phyloP scores from a whole-genome alignment of 2,113 vertebrate genomes.

The Perca flavescens region DNA sequence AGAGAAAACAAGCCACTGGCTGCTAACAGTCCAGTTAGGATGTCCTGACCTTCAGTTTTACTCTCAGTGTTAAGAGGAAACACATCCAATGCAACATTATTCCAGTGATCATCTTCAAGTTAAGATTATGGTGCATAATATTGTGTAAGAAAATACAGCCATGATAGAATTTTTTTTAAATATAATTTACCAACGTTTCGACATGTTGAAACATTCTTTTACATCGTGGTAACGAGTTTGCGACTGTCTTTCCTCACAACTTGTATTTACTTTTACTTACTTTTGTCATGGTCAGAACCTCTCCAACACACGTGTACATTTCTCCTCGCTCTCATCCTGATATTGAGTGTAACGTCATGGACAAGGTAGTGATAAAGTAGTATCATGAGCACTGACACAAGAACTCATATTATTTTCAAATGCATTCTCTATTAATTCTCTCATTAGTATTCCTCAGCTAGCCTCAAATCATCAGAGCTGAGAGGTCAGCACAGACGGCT shows the following conservation, averaged over 20 bases:
- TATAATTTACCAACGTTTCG: no score
- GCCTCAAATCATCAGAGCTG: slow-evolving; percentile 10
- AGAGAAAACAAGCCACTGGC: slow-evolving; percentile 56
- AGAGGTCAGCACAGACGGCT: slow-evolving; percentile 46
- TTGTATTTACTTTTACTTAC: no score
- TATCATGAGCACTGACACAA: background rate
- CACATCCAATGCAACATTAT: slow-evolving; percentile 3
- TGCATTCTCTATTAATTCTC: slow-evolving; percentile 32
- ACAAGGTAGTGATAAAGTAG: background rate
- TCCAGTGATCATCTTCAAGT: background rate
- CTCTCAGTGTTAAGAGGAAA: background rate
- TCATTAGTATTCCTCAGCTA: slow-evolving; percentile 56
- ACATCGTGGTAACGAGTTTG: no score
- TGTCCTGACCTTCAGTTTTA: slow-evolving; percentile 44
- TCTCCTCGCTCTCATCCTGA: background rate
- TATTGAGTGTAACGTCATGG: background rate
- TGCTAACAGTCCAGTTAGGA: slow-evolving; percentile 46
- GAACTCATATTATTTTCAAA: slow-evolving; percentile 9
- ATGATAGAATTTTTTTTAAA: no score
- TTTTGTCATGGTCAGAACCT: no score
- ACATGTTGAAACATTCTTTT: no score
- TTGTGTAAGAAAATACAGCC: background rate
- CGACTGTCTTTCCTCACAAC: no score
- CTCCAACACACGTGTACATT: no score
- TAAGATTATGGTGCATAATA: background rate